phyloP scores from a whole-genome alignment of 2,888 invertebrate species.

The Cataglyphis cursor region DNA sequence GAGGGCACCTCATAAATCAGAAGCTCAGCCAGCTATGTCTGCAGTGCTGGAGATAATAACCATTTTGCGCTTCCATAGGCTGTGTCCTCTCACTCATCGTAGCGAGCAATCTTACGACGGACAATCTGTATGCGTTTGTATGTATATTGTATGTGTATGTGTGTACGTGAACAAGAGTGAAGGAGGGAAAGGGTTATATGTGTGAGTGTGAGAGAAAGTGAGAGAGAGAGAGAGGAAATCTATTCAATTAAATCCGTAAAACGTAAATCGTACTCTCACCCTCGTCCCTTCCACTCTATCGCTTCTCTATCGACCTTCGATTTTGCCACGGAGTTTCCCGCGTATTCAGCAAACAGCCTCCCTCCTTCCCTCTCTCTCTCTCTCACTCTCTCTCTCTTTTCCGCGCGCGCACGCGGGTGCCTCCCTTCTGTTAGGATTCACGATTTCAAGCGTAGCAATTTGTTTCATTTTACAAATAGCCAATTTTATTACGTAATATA shows the following conservation, averaged over 20 bases:
- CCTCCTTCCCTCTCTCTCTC: not conserved
- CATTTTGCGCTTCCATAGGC: constrained; percentile 83
- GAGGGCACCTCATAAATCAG: constrained; percentile 81
- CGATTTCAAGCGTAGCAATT: constrained; percentile 47
- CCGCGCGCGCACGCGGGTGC: not conserved
- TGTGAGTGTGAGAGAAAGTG: constrained; percentile 11
- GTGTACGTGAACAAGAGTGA: not conserved
- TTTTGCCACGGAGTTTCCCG: constrained; percentile 46
- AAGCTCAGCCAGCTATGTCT: constrained; percentile 81
- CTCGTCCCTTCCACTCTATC: constrained; percentile 54
- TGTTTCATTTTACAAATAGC: constrained; percentile 73
- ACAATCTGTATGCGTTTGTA: not conserved
- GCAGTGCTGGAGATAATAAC: constrained; percentile 82
- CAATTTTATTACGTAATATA: constrained; percentile 67
- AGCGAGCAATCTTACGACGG: constrained; percentile 71
- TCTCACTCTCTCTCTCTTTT: not conserved
- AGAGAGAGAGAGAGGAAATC: constrained; percentile 24
- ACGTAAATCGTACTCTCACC: constrained; percentile 46
- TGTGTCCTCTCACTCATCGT: constrained; percentile 68
- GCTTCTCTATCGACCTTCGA: constrained; percentile 59
- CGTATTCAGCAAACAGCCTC: constrained; percentile 48
- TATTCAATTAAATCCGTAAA: constrained; percentile 71
- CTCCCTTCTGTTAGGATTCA: constrained; percentile 47
- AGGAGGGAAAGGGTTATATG: not conserved
- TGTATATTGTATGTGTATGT: not conserved